Evolutionary conservation across 1,140 invertebrate species (phyloP), one percentile per base, ranked within the genome.

Genomic region (Lucilia sericata): DNA sequence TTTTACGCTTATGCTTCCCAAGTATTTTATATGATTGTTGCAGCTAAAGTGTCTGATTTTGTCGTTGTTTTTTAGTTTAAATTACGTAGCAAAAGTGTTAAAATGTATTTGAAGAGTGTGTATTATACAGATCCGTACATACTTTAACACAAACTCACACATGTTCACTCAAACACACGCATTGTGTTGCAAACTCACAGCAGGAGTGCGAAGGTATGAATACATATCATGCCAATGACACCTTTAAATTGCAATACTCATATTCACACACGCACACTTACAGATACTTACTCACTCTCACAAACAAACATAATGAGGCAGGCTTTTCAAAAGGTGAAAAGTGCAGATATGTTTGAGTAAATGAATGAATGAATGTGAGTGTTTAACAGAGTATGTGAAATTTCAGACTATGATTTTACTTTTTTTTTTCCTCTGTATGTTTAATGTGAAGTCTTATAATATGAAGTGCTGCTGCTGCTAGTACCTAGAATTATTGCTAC

Each of bases 161-260:
- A 30, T 30, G 1, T 3, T 30, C 30, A 75, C 14, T 34, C 9
- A 36, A 10, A 78, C 5, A 42, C 2, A n/a, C 47, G 19, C 2
- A 42, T 3, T 42, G 8, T 51, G 36, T 51, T 49, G 42, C 42
- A 36, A 78, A 7, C 55, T 17, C 17, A 70, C 65, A 70, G 65
- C n/a, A 70, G 2, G 65, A 70, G 21, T 21, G 65, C 19, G n/a
- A 70, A 70, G 12, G 65, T 12, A 9, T 70, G 65, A 4, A 70
- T 60, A 25, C 65, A 21, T 70, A 70, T 70, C 65, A 70, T 70
- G 65, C 65, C 65, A 70, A 70, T 70, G 65, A 70, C 65, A 70
- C 65, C 65, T 70, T 70, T 25, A 70, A 70, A 70, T 70, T 70
- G 9, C 21, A 70, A 25, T 21, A 25, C 14, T n/a, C 9, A 70